phyloP scores from a whole-genome alignment of 2,113 vertebrate species.

The Indicator indicator region DNA sequence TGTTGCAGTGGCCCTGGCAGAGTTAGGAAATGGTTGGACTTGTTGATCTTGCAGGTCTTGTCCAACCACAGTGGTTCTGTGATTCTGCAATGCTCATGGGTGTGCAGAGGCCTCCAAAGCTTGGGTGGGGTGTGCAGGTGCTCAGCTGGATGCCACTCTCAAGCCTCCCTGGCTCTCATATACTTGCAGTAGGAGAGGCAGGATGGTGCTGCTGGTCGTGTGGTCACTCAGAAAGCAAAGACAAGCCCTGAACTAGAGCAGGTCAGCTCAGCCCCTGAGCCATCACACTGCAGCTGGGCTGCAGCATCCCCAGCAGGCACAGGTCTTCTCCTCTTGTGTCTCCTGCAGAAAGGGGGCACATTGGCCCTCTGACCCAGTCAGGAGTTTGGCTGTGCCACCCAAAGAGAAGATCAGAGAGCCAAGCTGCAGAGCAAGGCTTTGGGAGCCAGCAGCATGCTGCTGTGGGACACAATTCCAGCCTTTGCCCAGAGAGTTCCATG shows the following conservation, averaged over 20 bases:
- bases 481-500: not conserved
- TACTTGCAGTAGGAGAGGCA: rapidly evolving
- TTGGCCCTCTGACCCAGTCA: not conserved
- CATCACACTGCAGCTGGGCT: rapidly evolving
- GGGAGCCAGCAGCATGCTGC: not conserved
- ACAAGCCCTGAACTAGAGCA: not conserved
- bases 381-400: not conserved
- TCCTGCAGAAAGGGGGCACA: not conserved
- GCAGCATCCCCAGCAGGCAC: not conserved
- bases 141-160: not conserved
- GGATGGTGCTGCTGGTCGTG: not conserved
- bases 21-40: too few species aligned
- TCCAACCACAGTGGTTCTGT: too few species aligned
- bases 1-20: too few species aligned
- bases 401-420: not conserved
- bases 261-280: rapidly evolving
- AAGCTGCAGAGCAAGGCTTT: not conserved
- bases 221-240: not conserved
- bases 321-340: not conserved
- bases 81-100: too few species aligned
- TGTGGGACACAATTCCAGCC: not conserved
- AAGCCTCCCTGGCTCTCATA: not conserved
- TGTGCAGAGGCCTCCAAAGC: rapidly evolving
- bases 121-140: not conserved
- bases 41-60: too few species aligned